Conservation (phyloP, 2,888 invertebrate species). For the Pantelozetes paolii region DNA sequence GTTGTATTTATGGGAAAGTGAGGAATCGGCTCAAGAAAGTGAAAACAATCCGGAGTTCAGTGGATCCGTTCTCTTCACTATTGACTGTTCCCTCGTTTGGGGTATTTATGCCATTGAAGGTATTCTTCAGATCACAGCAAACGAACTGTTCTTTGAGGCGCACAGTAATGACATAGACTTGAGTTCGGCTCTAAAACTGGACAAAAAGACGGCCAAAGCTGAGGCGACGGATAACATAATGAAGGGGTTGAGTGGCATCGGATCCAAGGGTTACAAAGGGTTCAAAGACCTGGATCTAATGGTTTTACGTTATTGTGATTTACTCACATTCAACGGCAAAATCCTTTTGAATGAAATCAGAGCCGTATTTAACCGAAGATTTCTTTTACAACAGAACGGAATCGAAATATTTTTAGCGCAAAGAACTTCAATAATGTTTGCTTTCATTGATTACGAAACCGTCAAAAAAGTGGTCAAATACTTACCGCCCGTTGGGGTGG, state of each 20-base stretch:
- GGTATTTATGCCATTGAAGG: conserved; percentile 44
- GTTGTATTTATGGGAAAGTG: conserved; percentile 42
- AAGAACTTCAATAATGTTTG: conserved; percentile 97
- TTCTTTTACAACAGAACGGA: conserved; percentile 87
- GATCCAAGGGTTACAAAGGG: conserved; percentile 39
- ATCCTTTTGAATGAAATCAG: conserved; percentile 68
- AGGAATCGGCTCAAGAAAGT: conserved; percentile 34
- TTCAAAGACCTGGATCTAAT: conserved; percentile 43
- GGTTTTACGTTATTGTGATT: conserved; percentile 90
- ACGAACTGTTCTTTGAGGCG: conserved; percentile 44
- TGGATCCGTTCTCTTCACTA: conserved; percentile 42
- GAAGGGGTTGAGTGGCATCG: conserved; percentile 40
- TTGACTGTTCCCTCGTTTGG: conserved; percentile 44
- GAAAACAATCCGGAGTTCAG: conserved; percentile 41
- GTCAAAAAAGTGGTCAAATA: conserved; percentile 98
- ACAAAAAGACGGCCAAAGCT: conserved; percentile 31
- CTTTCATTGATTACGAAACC: conserved; percentile 92
- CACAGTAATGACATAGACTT: conserved; percentile 34
- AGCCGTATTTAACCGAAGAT: conserved; percentile 94
- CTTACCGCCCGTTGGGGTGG: conserved; percentile 93
- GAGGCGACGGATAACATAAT: conserved; percentile 33
- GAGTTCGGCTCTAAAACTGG: conserved; percentile 1
- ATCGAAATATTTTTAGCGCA: conserved; percentile 98
- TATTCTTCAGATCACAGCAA: conserved; percentile 42
- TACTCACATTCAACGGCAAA: conserved; percentile 43